Base-by-base conservation (phyloP, 2,113 vertebrate genomes). In the Phylloscopus trochilus region DNA sequence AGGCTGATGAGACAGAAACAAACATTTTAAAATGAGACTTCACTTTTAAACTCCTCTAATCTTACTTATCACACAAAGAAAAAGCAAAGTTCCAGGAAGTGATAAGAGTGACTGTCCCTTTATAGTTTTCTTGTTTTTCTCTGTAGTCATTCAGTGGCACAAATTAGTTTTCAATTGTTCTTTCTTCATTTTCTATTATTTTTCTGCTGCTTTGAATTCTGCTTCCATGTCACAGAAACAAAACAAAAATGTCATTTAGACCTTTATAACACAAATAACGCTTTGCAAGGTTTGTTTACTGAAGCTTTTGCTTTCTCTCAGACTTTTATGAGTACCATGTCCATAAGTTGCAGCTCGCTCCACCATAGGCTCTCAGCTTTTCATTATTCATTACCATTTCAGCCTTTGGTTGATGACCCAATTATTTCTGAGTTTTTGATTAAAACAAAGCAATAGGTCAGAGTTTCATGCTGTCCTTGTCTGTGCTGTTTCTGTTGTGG, bases 191-290 rank as follows among this genome's bases (percentile, higher is more conserved):
- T 89, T 47, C 85, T 87, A 1, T 91, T 93, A 77, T 89, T 81
- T 73, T 90, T 43, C 85, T 55, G 56, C 84, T 93, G 79, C 87
- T 97, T 92, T 94, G 91, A 94, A 92, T 97, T 93, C 87, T 75
- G 15, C 90, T 93, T 55, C 22, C 4, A 60, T 92, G 91, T 93
- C 82, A 87, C 69, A 79, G 62, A 58, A 82, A 46, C 70, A 87
- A 93, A 96, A 89, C 55, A 90, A 58, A 82, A 90, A 76, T 41
- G 83, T 90, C 28, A 15, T 92, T 95, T 90, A 81, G 72, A 84
- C 35, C 82, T 21, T 9, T 56, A 22, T 33, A 76, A 72, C 41
- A 24, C 51, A 93, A 86, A 68, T 51, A 87, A 59, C 0, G 0
- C 47, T 78, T 79, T 0, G 4, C 51, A 37, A 81, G 79, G 37